phyloP scores from a whole-genome alignment of 2,888 invertebrate species.

The Pilophorus perplexus region DNA sequence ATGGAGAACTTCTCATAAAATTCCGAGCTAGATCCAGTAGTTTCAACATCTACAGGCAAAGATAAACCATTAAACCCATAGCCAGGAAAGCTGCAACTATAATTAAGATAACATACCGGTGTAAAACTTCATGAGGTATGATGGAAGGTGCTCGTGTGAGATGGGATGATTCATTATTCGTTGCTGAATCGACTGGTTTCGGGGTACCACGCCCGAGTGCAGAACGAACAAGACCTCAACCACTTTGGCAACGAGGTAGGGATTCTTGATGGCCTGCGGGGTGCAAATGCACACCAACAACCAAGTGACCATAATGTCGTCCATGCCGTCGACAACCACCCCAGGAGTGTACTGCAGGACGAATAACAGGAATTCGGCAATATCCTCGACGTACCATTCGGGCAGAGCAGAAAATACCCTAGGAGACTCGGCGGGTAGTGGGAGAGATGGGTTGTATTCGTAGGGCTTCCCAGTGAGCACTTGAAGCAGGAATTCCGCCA shows the following conservation, averaged over 20 bases:
- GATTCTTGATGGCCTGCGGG: slow-evolving; percentile 88
- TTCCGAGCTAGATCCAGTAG: slow-evolving; percentile 95
- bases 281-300: slow-evolving; percentile 86
- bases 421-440: slow-evolving; percentile 62
- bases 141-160: slow-evolving; percentile 76
- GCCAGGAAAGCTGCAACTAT: neutral
- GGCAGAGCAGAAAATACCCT: slow-evolving; percentile 85
- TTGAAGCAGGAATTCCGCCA: slow-evolving; percentile 72
- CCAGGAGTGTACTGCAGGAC: slow-evolving; percentile 82
- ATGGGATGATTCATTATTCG: slow-evolving; percentile 85
- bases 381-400: slow-evolving; percentile 96
- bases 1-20: slow-evolving; percentile 99
- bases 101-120: slow-evolving; percentile 59
- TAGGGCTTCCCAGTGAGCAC: slow-evolving; percentile 60
- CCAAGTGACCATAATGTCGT: slow-evolving; percentile 82
- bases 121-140: slow-evolving; percentile 96
- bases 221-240: slow-evolving; percentile 68
- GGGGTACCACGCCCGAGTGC: slow-evolving; percentile 56
- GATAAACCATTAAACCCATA: neutral
- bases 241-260: slow-evolving; percentile 94
- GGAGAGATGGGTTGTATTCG: slow-evolving; percentile 52
- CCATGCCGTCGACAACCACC: slow-evolving; percentile 68
- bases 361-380: slow-evolving; percentile 92
- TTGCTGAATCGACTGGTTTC: slow-evolving; percentile 60
- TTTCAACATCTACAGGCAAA: slow-evolving; percentile 72